Evolutionary conservation across 2,797 vertebrate genomes (phyloP).

Genomic region (Gobio occitaniae): DNA sequence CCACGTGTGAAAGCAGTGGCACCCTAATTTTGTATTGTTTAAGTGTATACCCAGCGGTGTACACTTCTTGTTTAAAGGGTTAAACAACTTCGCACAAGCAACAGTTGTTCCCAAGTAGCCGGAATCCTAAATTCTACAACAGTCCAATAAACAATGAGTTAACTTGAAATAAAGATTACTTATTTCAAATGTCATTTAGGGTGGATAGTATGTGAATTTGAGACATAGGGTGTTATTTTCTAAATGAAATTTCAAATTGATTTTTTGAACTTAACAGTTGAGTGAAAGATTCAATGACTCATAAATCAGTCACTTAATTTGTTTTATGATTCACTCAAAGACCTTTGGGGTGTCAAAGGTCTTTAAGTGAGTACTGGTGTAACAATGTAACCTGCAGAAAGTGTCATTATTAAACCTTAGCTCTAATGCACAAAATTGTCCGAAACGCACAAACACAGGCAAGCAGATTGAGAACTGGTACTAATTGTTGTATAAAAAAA

Average conservation of each 20-base stretch:
- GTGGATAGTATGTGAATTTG: neutral
- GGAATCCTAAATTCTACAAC: neutral
- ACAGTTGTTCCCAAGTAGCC: neutral
- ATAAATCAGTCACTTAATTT: neutral
- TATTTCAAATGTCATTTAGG: neutral
- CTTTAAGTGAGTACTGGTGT: neutral
- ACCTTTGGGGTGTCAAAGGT: neutral
- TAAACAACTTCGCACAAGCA: neutral
- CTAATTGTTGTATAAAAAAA: neutral
- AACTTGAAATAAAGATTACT: neutral
- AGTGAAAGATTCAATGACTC: neutral
- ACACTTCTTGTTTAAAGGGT: no score
- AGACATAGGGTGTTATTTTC: neutral
- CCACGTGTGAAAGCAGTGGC: no score
- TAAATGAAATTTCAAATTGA: neutral
- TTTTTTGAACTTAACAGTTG: neutral
- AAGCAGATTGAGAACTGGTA: neutral
- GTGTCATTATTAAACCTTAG: neutral
- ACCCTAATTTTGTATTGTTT: no score
- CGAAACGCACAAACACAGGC: neutral
- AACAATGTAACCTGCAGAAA: neutral
- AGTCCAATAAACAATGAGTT: neutral
- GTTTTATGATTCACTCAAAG: neutral
- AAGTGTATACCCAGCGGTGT: no score
- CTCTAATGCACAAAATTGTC: neutral